Conservation (phyloP, 2,888 invertebrate species). For the Pristionchus japonicus region DNA sequence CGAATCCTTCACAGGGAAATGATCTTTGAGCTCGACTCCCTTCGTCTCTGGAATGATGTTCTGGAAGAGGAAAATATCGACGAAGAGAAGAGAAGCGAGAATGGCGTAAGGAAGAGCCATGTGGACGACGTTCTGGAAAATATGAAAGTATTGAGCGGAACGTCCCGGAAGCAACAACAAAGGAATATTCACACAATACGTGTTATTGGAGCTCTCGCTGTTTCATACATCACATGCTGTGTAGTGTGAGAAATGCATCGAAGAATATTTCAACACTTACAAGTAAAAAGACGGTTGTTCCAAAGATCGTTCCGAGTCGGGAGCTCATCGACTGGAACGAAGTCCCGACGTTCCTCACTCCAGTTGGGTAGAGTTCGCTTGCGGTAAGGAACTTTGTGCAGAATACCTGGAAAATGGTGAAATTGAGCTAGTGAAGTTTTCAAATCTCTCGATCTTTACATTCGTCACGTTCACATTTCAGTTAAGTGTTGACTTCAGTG, state of each 20-base stretch:
- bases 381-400: constrained; percentile 1
- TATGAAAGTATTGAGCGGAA: background rate
- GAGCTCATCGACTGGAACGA: constrained; percentile 28
- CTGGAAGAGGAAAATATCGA: constrained; percentile 27
- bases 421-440: too few species aligned
- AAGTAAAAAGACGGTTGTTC: background rate
- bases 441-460: too few species aligned
- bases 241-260: too few species aligned
- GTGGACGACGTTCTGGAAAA: background rate
- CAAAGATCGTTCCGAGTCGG: constrained; percentile 22
- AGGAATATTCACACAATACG: too few species aligned
- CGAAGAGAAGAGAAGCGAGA: background rate
- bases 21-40: background rate
- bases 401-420: background rate
- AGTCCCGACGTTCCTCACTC: constrained; percentile 12
- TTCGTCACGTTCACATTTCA: too few species aligned
- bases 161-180: background rate
- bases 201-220: too few species aligned
- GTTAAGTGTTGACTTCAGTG: too few species aligned
- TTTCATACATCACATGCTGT: too few species aligned
- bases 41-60: constrained; percentile 7
- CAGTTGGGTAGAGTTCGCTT: background rate
- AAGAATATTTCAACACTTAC: too few species aligned
- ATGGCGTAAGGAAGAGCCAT: background rate
- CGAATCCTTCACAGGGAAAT: background rate